These are phyloP conservation scores for Drosophila vallismaia DNA, from an alignment of 2,888 invertebrate genomes.

Conservation along the genomic window DNA sequence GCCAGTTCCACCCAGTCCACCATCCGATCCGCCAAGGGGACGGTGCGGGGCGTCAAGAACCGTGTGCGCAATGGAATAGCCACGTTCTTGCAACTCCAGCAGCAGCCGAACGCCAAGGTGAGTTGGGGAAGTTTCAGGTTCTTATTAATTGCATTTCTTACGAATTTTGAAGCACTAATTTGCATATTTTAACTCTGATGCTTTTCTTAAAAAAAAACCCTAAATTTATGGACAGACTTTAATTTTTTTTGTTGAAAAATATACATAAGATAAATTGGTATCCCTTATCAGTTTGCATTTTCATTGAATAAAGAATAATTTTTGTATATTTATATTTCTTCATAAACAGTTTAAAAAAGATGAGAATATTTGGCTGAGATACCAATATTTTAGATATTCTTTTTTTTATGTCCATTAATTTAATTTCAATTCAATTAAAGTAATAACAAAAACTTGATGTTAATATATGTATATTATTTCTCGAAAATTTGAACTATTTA, in stretches of 20 bases:
- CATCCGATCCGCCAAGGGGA: constrained; percentile 95
- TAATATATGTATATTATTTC: too few species aligned
- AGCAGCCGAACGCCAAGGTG: constrained; percentile 90
- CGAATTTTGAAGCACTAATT: not conserved
- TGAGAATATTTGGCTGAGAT: too few species aligned
- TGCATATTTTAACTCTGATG: not conserved
- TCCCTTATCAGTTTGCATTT: too few species aligned
- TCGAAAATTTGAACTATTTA: not conserved
- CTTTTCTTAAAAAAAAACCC: not conserved
- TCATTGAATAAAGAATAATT: too few species aligned
- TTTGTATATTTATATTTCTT: too few species aligned
- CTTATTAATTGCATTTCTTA: not conserved
- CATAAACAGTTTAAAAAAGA: too few species aligned
- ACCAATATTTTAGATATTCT: too few species aligned
- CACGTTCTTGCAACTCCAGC: constrained; percentile 94
- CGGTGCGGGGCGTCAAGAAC: constrained; percentile 97
- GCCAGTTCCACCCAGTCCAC: constrained; percentile 87
- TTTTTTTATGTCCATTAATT: too few species aligned
- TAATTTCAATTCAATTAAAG: too few species aligned
- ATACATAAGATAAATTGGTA: too few species aligned
- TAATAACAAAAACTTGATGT: too few species aligned
- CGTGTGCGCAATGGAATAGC: constrained; percentile 97
- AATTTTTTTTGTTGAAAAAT: not conserved
- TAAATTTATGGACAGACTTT: not conserved
- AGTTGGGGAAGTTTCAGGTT: constrained; percentile 70